Conservation (phyloP, 2,797 vertebrate species). For the Odontamblyopus lacepedii region DNA sequence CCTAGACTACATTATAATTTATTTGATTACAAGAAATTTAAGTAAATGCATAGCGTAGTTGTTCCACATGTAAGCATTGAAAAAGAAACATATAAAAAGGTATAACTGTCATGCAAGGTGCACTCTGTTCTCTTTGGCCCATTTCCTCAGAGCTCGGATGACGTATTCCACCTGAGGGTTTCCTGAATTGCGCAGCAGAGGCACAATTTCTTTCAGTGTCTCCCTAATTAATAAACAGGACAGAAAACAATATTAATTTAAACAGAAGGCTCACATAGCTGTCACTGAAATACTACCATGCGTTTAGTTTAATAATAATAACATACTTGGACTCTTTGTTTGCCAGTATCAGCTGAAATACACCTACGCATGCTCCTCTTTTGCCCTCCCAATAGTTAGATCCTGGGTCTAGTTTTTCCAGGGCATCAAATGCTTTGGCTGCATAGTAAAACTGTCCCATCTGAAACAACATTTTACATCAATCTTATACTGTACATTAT, state of each 20-base stretch:
- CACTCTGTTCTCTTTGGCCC: constrained; percentile 97
- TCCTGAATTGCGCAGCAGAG: constrained; percentile 87
- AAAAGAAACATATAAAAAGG: constrained; percentile 3
- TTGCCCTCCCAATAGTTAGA: constrained; percentile 98
- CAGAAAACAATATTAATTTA: constrained; percentile 41
- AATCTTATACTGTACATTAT: too few species aligned
- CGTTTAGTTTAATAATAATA: background rate
- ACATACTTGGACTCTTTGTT: constrained; percentile 91
- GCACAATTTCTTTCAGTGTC: constrained; percentile 89
- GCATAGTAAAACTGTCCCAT: constrained; percentile 97
- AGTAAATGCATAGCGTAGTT: constrained; percentile 27
- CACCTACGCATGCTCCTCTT: constrained; percentile 93
- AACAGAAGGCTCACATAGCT: constrained; percentile 3
- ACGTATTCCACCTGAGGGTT: constrained; percentile 95
- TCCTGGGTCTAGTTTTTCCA: constrained; percentile 91
- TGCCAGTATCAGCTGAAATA: constrained; percentile 96
- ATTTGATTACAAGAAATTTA: background rate
- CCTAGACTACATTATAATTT: constrained; percentile 19
- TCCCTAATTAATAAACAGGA: constrained; percentile 80
- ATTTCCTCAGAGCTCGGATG: constrained; percentile 91
- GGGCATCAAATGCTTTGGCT: constrained; percentile 93
- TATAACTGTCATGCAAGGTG: constrained; percentile 68
- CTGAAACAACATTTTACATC: constrained; percentile 70
- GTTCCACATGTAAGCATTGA: background rate
- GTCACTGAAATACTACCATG: background rate